Evolutionary conservation across 2,888 invertebrate genomes (phyloP).

Genomic region (Mythimna pallens): DNA sequence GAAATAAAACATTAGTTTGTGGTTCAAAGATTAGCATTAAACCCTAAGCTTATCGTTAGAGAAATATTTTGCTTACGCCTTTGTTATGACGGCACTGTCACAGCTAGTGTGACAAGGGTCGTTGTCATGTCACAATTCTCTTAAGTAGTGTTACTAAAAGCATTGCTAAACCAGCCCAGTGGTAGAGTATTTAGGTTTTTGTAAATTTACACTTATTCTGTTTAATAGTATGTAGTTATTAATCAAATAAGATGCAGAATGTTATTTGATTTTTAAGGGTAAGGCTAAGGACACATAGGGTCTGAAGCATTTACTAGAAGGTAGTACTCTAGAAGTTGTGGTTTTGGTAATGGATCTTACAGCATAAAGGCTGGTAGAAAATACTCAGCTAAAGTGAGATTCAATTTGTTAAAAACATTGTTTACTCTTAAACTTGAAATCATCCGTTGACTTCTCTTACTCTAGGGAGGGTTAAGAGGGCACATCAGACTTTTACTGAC

Average conservation of each 20-base stretch:
- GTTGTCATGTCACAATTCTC: slow-evolving; percentile 83
- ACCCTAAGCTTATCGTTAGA: slow-evolving; percentile 42
- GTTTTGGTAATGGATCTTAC: too few species aligned
- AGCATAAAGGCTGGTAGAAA: too few species aligned
- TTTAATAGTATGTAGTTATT: slow-evolving; percentile 25
- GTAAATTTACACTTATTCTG: slow-evolving; percentile 13
- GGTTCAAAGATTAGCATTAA: slow-evolving; percentile 55
- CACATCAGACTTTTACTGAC: too few species aligned
- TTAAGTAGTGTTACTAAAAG: slow-evolving; percentile 77
- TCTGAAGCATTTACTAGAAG: not conserved
- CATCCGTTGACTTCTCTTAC: too few species aligned
- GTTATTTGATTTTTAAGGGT: not conserved
- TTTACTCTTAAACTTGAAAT: too few species aligned
- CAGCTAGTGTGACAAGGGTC: slow-evolving; percentile 76
- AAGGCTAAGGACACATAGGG: not conserved
- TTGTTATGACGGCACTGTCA: slow-evolving; percentile 73
- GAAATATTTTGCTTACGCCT: slow-evolving; percentile 61
- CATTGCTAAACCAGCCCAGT: slow-evolving; percentile 48
- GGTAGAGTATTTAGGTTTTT: slow-evolving; percentile 39
- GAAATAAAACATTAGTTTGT: slow-evolving; percentile 30
- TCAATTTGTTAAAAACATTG: too few species aligned
- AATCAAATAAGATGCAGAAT: slow-evolving; percentile 20
- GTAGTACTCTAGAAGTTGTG: not conserved
- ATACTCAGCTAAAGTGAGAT: too few species aligned
- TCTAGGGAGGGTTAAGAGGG: too few species aligned